Evolutionary conservation across 1,140 invertebrate species (phyloP).

Genomic region (Bactericera cockerelli): DNA sequence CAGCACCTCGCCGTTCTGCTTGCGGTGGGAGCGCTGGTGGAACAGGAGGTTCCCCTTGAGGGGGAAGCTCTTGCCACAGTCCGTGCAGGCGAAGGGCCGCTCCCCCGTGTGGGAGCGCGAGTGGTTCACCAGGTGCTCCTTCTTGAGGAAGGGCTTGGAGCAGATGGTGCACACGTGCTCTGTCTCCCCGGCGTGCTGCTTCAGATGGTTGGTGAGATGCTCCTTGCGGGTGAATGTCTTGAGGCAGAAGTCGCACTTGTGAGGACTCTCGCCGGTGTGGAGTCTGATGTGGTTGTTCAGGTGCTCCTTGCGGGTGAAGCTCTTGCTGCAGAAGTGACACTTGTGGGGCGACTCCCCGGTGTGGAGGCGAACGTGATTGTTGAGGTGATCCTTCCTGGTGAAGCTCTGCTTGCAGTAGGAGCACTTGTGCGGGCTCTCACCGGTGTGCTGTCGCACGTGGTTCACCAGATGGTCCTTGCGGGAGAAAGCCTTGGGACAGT

Average conservation of each 20-base stretch:
- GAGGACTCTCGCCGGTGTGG: conserved; percentile 59
- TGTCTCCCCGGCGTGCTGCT: conserved; percentile 80
- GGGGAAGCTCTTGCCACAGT: conserved; percentile 17
- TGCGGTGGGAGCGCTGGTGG: conserved; percentile 85
- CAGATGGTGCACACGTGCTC: conserved; percentile 69
- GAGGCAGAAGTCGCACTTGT: conserved; percentile 57
- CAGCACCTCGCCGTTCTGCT: conserved; percentile 60
- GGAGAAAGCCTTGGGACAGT: conserved; percentile 46
- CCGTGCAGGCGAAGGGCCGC: conserved; percentile 13
- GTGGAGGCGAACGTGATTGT: conserved; percentile 65
- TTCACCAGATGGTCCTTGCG: conserved; percentile 44
- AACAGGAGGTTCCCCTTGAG: conserved; percentile 16
- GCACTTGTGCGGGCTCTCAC: conserved; percentile 33
- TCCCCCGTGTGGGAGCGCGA: conserved; percentile 42
- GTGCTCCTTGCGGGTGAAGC: conserved; percentile 69
- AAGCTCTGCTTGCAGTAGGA: conserved; percentile 69
- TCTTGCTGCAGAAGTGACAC: conserved; percentile 68
- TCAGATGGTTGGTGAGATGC: conserved; percentile 57
- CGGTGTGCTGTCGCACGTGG: conserved; percentile 55
- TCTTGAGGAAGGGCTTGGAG: conserved; percentile 68
- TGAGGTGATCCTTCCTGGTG: conserved; percentile 59
- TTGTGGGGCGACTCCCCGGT: conserved; percentile 55
- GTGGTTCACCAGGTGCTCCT: conserved; percentile 36
- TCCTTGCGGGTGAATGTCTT: conserved; percentile 67
- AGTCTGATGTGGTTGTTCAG: conserved; percentile 54